phyloP scores from a whole-genome alignment of 2,888 invertebrate species.

The Leptura quadrifasciata region DNA sequence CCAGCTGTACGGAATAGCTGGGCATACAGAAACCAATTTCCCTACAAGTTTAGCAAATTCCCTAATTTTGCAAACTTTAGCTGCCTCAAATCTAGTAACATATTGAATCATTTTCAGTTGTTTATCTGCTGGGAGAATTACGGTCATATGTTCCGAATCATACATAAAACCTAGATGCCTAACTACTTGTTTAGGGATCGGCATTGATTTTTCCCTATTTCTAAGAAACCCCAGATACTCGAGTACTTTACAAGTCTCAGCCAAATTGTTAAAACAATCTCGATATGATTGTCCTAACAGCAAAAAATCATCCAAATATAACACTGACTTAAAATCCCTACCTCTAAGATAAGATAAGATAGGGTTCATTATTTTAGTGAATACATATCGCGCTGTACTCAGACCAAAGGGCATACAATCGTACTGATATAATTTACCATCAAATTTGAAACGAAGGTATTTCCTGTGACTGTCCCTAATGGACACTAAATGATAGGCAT shows the following conservation, averaged over 20 bases:
- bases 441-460: neutral
- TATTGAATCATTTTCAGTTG: slow-evolving; percentile 11
- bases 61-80: slow-evolving; percentile 12
- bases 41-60: slow-evolving; percentile 3
- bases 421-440: neutral
- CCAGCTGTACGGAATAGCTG: slow-evolving; percentile 34
- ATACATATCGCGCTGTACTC: neutral
- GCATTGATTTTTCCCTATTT: slow-evolving; percentile 27
- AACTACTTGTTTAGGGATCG: slow-evolving; percentile 10
- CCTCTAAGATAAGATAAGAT: neutral
- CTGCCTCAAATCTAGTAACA: neutral
- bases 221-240: slow-evolving; percentile 34
- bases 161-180: slow-evolving; percentile 39
- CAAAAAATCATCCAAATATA: slow-evolving; percentile 9
- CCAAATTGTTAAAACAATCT: neutral
- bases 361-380: slow-evolving; percentile 13
- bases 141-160: neutral
- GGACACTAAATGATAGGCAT: neutral
- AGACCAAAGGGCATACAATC: slow-evolving; percentile 9
- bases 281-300: too few species aligned
- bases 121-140: slow-evolving; percentile 19
- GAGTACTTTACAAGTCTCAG: slow-evolving; percentile 5
- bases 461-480: neutral
- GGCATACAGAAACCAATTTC: slow-evolving; percentile 33
- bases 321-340: neutral